phyloP scores from a whole-genome alignment of 1,140 invertebrate species.

The Spodoptera litura region DNA sequence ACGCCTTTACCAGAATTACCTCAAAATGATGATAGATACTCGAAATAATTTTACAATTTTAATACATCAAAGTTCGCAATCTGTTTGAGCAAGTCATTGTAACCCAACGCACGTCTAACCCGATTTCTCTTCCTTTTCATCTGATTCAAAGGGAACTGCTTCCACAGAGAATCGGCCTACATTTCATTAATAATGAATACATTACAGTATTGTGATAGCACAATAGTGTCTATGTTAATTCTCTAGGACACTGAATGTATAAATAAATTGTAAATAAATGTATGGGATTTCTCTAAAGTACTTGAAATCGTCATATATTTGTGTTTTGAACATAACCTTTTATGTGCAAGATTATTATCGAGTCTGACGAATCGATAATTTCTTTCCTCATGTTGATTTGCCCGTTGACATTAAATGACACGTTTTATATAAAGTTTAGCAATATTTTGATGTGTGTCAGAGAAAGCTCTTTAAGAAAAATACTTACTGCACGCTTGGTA shows the following conservation, averaged over 20 bases:
- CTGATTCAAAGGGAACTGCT: constrained; percentile 47
- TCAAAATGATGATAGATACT: not conserved
- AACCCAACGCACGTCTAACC: constrained; percentile 43
- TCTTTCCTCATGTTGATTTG: too few relatives aligned
- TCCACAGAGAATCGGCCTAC: constrained; percentile 34
- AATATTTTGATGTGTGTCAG: too few relatives aligned
- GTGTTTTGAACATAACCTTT: too few relatives aligned
- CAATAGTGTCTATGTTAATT: constrained; percentile 35
- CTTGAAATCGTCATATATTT: too few relatives aligned
- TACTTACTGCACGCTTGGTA: too few relatives aligned
- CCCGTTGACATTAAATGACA: too few relatives aligned
- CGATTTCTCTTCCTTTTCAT: constrained; percentile 56
- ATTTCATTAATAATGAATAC: constrained; percentile 44
- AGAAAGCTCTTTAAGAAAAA: too few relatives aligned
- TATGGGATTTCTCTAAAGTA: too few relatives aligned
- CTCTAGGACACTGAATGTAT: constrained; percentile 21
- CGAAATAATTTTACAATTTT: constrained; percentile 6
- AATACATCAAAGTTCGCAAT: not conserved
- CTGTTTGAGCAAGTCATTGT: not conserved
- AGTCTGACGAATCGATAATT: too few relatives aligned
- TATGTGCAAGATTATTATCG: too few relatives aligned
- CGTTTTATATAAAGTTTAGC: too few relatives aligned
- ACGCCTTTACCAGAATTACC: not conserved
- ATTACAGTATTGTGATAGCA: constrained; percentile 36
- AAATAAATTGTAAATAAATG: not conserved